Percentiles rank a stretch among this genome's conserved stretches.
Evolutionary conservation across 2,113 vertebrate genomes (phyloP).

Genomic region (Thymallus thymallus): DNA sequence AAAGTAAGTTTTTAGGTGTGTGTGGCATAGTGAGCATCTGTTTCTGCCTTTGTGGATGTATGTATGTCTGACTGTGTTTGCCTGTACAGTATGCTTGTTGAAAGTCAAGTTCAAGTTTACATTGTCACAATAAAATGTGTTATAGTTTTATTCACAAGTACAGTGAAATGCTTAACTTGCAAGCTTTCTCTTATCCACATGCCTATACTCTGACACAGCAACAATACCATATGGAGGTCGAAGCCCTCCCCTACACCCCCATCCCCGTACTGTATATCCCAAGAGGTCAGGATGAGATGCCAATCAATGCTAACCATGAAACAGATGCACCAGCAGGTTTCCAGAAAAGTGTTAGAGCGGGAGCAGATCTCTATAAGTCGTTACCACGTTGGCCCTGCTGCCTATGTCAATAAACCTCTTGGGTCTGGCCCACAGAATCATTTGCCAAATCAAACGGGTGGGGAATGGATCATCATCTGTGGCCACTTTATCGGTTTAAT

Average conservation of each 20-base stretch:
- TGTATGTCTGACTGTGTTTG: background rate
- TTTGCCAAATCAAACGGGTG: slow-evolving; percentile 4
- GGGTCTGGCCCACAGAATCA: background rate
- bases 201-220: no score
- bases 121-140: no score
- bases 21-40: no score
- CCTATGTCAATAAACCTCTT: slow-evolving; percentile 13
- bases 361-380: background rate
- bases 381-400: background rate
- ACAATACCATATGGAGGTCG: background rate
- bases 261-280: background rate
- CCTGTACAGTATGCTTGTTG: no score
- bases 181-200: no score
- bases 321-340: background rate
- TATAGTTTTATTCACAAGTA: no score
- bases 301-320: slow-evolving; percentile 9
- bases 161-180: no score
- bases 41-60: no score
- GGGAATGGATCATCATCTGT: background rate
- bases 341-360: background rate
- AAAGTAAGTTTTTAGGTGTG: no score
- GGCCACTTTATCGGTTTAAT: no score
- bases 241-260: background rate
- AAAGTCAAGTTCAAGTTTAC: no score
- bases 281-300: slow-evolving; percentile 6